Conservation (phyloP, 2,888 invertebrate species). For the Meloe dianella region DNA sequence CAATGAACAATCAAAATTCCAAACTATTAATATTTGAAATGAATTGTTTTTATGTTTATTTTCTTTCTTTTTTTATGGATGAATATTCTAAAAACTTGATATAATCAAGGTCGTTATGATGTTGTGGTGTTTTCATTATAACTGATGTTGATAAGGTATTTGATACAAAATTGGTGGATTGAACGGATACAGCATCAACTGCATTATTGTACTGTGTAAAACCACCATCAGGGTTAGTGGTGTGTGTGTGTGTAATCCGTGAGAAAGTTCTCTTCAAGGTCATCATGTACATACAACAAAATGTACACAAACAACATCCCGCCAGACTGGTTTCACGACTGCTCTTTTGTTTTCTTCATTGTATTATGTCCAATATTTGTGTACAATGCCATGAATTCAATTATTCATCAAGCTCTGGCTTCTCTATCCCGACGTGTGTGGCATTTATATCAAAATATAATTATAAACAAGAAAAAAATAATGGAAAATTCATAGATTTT, state of each 20-base stretch:
- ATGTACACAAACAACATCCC: slow-evolving; percentile 1
- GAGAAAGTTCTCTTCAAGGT: slow-evolving; percentile 26
- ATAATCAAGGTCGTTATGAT: too few species aligned
- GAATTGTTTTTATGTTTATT: neutral
- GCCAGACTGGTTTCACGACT: slow-evolving; percentile 23
- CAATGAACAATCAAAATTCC: slow-evolving; percentile 29
- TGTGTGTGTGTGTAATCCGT: slow-evolving; percentile 16
- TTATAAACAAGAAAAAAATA: slow-evolving; percentile 13
- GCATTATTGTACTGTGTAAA: too few species aligned
- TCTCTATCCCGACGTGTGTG: slow-evolving; percentile 3
- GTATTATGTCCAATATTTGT: neutral
- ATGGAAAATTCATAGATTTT: slow-evolving; percentile 19
- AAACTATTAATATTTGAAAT: slow-evolving; percentile 7
- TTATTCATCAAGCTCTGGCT: slow-evolving; percentile 3
- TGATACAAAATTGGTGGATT: too few species aligned
- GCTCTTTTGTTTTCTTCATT: slow-evolving; percentile 16
- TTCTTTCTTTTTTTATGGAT: neutral
- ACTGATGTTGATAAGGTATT: too few species aligned
- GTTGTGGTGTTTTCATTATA: too few species aligned
- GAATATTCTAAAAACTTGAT: too few species aligned
- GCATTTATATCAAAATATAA: slow-evolving; percentile 9
- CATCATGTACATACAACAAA: slow-evolving; percentile 13
- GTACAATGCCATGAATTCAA: slow-evolving; percentile 9
- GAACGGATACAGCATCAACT: too few species aligned
- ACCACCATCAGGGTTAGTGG: slow-evolving; percentile 12